Evolutionary conservation across 2,888 invertebrate genomes (phyloP), one percentile per base, ranked within the genome.

Genomic region (Leptopilina myrica): DNA sequence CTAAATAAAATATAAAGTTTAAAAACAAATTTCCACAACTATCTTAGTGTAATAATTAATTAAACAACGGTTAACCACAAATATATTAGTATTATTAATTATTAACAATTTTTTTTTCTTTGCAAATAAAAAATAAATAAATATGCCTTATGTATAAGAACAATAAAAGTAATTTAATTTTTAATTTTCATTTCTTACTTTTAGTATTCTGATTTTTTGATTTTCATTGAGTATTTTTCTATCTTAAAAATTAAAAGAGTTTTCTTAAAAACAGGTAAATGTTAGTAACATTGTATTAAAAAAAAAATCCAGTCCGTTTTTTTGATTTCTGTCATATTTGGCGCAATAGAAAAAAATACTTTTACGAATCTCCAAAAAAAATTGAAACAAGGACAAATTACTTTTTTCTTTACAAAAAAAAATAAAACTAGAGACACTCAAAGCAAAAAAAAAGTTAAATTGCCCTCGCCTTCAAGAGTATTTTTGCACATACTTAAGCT

Each of bases 191-290:
- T n/a, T 14, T 49, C 15, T 26, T 12, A 56, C 8, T 73, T 73
- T 56, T n/a, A 56, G 33, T 73, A 56, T 33, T 56, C 56, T 73
- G 33, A n/a, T n/a, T 40, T 33, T 73, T 73, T 73, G 26, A 73
- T 73, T 73, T 8, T 56, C 26, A 40, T 11, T 33, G 56, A 73
- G 73, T 73, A 73, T 73, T 73, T 69, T 26, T 56, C 62, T 26
- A 40, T 15, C 15, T 3, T 76, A 15, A n/a, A 20, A 46, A 26
- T 20, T 9, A 76, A 59, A 76, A 59, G 12, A 20, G 20, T 20
- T 64, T n/a, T n/a, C 49, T 65, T 40, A 26, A 65, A 56, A 64
- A 20, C 20, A 20, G 0, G 49, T 76, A 33, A 33, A 7, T 40
- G 40, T 56, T n/a, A 40, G 33, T 69, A 69, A 33, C 33, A 5